Evolutionary conservation across 2,888 invertebrate genomes (phyloP).

Genomic region (Pyrrhosoma nymphula): DNA sequence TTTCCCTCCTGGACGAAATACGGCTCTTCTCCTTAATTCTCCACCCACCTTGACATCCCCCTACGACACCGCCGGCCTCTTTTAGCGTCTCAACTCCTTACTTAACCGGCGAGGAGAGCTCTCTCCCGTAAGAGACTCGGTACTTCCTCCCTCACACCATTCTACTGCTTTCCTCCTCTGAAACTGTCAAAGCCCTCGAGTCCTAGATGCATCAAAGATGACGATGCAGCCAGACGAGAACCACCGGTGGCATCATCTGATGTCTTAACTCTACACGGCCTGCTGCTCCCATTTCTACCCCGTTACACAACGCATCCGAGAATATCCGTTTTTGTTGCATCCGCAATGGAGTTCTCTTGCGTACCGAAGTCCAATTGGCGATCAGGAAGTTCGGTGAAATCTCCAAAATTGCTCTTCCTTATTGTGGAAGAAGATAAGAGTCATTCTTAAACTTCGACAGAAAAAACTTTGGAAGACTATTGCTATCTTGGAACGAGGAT

Average conservation of each 20-base stretch:
- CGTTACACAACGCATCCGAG: too few relatives aligned
- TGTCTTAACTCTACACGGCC: not conserved
- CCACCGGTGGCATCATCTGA: not conserved
- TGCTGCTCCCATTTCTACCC: not conserved
- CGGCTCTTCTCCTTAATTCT: not conserved
- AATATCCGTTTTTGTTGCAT: too few relatives aligned
- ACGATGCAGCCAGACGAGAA: not conserved
- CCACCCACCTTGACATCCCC: not conserved
- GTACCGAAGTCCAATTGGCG: too few relatives aligned
- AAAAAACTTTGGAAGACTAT: too few relatives aligned
- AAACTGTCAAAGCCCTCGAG: not conserved
- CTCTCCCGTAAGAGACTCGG: not conserved
- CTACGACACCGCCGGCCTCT: not conserved
- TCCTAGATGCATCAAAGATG: conserved; percentile 4
- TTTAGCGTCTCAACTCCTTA: not conserved
- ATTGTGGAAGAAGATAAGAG: too few relatives aligned
- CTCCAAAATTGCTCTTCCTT: too few relatives aligned
- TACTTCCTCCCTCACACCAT: not conserved
- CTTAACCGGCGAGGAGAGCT: not conserved
- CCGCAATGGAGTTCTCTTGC: too few relatives aligned
- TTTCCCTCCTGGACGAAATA: not conserved
- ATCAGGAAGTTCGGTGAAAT: too few relatives aligned
- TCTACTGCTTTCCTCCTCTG: not conserved
- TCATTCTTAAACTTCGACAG: too few relatives aligned
- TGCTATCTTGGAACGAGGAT: too few relatives aligned